Percentiles rank a stretch among this genome's conserved stretches.
These are phyloP conservation scores for Passer domesticus DNA, from an alignment of 2,113 vertebrate species.

Conservation along the genomic window DNA sequence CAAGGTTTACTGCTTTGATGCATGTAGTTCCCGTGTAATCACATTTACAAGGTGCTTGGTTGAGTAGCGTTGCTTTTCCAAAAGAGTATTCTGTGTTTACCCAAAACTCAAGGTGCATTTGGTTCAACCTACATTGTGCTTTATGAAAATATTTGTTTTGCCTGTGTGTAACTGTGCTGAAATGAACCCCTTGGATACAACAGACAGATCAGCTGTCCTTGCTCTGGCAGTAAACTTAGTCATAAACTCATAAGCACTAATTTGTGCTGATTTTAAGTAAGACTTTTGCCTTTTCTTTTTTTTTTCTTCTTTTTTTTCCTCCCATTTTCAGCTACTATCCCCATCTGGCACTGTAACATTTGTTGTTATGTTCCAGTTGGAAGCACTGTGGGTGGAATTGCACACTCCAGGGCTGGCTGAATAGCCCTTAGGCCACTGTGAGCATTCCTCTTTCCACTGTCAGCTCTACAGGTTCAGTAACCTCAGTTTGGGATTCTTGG, in stretches of 20 bases:
- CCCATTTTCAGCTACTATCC: background rate
- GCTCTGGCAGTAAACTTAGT: slow-evolving; percentile 10
- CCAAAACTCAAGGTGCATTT: background rate
- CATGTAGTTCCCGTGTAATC: background rate
- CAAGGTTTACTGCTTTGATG: slow-evolving; percentile 13
- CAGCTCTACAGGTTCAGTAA: background rate
- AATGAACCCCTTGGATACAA: background rate
- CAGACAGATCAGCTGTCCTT: background rate
- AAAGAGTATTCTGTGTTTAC: background rate
- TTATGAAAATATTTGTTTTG: background rate
- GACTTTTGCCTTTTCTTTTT: background rate
- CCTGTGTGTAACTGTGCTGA: background rate
- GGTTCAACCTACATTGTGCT: background rate
- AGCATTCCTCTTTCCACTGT: background rate
- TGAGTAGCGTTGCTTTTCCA: background rate
- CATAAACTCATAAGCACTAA: background rate
- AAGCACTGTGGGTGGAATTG: slow-evolving; percentile 2
- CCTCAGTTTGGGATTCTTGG: background rate
- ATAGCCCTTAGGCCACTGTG: background rate
- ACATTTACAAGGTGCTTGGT: background rate
- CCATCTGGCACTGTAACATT: background rate
- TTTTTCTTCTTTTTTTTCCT: too few species aligned
- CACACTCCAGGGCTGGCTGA: background rate
- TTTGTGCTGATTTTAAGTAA: slow-evolving; percentile 3
- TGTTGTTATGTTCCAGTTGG: slow-evolving; percentile 12